Conservation (phyloP, 1,140 invertebrate genomes). For the Hesperophylax magnus region DNA sequence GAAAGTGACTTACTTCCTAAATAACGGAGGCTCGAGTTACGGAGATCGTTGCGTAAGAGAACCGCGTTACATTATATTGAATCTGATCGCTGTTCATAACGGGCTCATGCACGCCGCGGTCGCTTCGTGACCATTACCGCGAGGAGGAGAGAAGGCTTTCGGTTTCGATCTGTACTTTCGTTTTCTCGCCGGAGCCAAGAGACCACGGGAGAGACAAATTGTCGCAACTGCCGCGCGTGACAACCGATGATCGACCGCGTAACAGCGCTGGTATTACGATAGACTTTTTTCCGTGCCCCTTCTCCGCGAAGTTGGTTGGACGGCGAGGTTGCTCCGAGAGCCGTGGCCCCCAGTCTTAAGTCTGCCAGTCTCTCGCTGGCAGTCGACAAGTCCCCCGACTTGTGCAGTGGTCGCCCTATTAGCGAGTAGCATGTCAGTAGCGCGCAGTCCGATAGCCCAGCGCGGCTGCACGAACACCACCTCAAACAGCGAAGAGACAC, state of each 20-base stretch:
- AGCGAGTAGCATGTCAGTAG: too few species aligned
- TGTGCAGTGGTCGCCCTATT: too few species aligned
- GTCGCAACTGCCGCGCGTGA: slow-evolving; percentile 6
- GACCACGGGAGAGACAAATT: not conserved
- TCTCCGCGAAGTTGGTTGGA: not conserved
- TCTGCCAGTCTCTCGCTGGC: not conserved
- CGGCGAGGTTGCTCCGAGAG: not conserved
- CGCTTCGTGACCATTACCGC: not conserved
- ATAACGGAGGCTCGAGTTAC: not conserved
- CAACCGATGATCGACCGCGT: not conserved
- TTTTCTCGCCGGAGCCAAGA: slow-evolving; percentile 8
- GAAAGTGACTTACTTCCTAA: not conserved
- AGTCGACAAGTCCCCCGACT: not conserved
- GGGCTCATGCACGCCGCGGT: not conserved
- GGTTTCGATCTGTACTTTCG: slow-evolving; percentile 22
- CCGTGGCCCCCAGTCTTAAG: not conserved
- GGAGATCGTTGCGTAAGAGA: not conserved
- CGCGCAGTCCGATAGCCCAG: too few species aligned
- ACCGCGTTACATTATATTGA: not conserved
- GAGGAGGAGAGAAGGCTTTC: slow-evolving; percentile 7
- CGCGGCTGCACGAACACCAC: too few species aligned
- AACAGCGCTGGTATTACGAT: not conserved
- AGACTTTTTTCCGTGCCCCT: not conserved
- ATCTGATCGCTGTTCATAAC: too few species aligned
- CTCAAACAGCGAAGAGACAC: not conserved